A percentile compares a stretch with the other conserved stretches of the same genome.
Evolutionary conservation across 2,797 vertebrate genomes (phyloP).

Genomic region (Hemitrygon akajei): DNA sequence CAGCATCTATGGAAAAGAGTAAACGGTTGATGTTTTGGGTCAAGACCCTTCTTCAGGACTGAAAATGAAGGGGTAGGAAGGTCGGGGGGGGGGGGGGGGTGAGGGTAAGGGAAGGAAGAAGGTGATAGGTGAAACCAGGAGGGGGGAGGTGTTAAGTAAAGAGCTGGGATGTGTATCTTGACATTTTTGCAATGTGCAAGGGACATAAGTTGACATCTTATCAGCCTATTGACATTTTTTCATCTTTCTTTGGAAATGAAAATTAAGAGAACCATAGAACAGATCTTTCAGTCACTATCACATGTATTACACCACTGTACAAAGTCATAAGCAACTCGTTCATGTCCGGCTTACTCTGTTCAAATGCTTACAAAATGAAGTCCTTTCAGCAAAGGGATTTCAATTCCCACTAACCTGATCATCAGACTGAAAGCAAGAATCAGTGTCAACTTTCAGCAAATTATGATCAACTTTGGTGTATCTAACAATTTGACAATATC

Average conservation of each 20-base stretch:
- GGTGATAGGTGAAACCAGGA: too few relatives aligned
- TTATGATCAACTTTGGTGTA: not conserved
- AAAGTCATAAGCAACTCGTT: not conserved
- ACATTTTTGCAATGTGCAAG: not conserved
- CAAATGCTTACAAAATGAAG: conserved; percentile 7
- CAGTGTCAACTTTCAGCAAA: not conserved
- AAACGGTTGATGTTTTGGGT: too few relatives aligned
- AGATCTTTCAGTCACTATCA: not conserved
- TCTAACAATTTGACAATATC: not conserved
- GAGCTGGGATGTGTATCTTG: too few relatives aligned
- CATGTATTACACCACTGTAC: not conserved
- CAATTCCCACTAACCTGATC: not conserved
- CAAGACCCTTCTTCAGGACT: too few relatives aligned
- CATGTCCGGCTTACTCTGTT: not conserved
- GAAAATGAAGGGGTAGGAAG: too few relatives aligned
- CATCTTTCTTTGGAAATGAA: not conserved
- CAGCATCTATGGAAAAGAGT: too few relatives aligned
- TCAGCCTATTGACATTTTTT: not conserved
- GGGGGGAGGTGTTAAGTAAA: too few relatives aligned
- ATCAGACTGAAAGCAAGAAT: not conserved
- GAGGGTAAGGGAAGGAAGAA: too few relatives aligned
- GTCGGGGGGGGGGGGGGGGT: too few relatives aligned
- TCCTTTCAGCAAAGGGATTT: not conserved
- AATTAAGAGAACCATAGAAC: not conserved
- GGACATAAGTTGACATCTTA: not conserved